Evolutionary conservation across 92 coral and sea anemone genomes (phyloP).

Genomic region (Chrysogorgia sp.): DNA sequence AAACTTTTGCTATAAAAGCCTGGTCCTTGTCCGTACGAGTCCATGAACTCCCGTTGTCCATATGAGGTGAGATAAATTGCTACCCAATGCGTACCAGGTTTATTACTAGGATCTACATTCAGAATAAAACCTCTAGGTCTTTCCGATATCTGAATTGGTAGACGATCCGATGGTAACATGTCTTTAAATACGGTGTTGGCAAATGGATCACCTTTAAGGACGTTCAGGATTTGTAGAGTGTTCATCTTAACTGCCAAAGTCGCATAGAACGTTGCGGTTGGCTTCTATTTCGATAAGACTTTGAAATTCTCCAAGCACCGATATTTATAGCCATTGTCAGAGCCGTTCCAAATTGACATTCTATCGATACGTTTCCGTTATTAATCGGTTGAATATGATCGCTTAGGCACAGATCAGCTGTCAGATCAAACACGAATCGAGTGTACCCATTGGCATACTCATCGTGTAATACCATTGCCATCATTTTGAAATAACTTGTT

Average conservation of each 20-base stretch:
- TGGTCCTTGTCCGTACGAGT: slow-evolving; percentile 55
- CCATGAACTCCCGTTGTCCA: slow-evolving; percentile 61
- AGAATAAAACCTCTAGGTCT: slow-evolving; percentile 17
- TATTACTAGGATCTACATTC: slow-evolving; percentile 11
- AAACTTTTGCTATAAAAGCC: slow-evolving; percentile 39
- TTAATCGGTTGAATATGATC: slow-evolving; percentile 33
- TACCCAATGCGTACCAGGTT: slow-evolving; percentile 44
- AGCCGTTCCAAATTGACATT: slow-evolving; percentile 32
- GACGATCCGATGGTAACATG: slow-evolving; percentile 41
- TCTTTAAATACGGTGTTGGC: slow-evolving; percentile 33
- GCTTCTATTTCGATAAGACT: slow-evolving; percentile 36
- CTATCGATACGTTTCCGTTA: slow-evolving; percentile 32
- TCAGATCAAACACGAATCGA: slow-evolving; percentile 30
- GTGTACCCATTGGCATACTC: slow-evolving; percentile 29
- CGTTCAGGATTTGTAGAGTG: slow-evolving; percentile 19
- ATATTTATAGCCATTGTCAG: slow-evolving; percentile 29
- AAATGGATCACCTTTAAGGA: slow-evolving; percentile 29
- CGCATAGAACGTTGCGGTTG: slow-evolving; percentile 37
- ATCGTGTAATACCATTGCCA: slow-evolving; percentile 30
- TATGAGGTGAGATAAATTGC: slow-evolving; percentile 33
- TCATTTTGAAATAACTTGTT: slow-evolving; percentile 6
- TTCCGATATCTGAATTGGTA: slow-evolving; percentile 28
- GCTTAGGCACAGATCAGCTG: slow-evolving; percentile 11
- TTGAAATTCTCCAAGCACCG: slow-evolving; percentile 42
- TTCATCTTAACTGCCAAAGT: slow-evolving; percentile 31